A percentile compares a stretch with the other conserved stretches of the same genome.
Conservation (phyloP, 2,888 invertebrate species). For the Galeopsomyia nigrocyanea region DNA sequence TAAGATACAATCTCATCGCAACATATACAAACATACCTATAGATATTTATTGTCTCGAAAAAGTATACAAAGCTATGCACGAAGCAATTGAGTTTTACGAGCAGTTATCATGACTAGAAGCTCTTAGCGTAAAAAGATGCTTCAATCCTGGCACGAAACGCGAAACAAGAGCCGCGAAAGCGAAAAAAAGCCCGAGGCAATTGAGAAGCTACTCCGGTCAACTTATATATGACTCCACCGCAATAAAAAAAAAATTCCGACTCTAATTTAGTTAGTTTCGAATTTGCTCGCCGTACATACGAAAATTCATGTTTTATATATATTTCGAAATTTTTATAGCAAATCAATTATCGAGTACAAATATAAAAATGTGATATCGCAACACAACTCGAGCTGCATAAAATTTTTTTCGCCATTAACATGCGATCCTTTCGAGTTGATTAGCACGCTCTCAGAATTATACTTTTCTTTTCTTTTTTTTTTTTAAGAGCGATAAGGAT, state of each 20-base stretch:
- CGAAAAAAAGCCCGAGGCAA: constrained; percentile 4
- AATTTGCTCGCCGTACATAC: too few species aligned
- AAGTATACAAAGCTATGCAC: not conserved
- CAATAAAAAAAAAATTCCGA: not conserved
- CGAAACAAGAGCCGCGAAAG: constrained; percentile 27
- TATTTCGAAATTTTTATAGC: too few species aligned
- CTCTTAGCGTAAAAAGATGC: constrained; percentile 12
- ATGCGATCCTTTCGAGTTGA: constrained; percentile 11
- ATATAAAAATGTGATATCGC: too few species aligned
- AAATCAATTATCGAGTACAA: too few species aligned
- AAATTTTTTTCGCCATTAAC: constrained; percentile 48
- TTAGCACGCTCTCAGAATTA: too few species aligned
- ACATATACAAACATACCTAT: too few species aligned
- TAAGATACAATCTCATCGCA: too few species aligned
- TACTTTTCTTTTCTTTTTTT: constrained; percentile 3
- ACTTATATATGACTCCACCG: not conserved
- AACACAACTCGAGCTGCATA: constrained; percentile 31
- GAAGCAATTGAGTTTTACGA: constrained; percentile 1
- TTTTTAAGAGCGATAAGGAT: constrained; percentile 25
- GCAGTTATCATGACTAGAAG: constrained; percentile 25
- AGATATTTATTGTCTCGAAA: not conserved
- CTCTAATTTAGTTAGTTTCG: constrained; percentile 67
- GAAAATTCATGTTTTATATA: too few species aligned
- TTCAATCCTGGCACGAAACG: not conserved
- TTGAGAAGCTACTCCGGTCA: not conserved